These are phyloP conservation scores for Trachemys scripta DNA, from an alignment of 2,113 vertebrate genomes.

Conservation along the genomic window DNA sequence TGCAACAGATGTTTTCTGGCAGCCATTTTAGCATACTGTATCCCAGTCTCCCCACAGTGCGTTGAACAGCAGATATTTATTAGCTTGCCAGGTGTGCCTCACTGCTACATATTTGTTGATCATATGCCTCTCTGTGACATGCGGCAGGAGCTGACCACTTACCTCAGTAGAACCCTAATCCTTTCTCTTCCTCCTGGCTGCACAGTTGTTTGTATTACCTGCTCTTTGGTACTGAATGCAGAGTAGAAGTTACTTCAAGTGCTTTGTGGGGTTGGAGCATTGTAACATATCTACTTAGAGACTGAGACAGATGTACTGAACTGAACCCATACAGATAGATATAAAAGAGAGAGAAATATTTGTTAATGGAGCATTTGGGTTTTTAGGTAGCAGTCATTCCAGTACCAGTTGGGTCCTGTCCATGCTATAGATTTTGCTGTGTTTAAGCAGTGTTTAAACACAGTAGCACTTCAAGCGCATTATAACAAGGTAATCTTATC, in stretches of 20 bases:
- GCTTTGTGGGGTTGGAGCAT: not conserved
- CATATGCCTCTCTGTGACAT: not conserved
- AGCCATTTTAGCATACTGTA: not conserved
- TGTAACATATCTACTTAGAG: not conserved
- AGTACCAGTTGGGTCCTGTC: not conserved
- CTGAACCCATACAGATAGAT: not conserved
- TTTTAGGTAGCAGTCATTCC: not conserved
- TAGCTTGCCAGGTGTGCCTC: rapidly evolving
- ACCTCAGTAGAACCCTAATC: rapidly evolving
- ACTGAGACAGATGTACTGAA: not conserved
- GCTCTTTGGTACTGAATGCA: not conserved
- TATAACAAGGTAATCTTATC: not conserved
- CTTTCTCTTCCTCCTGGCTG: not conserved
- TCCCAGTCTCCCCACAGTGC: rapidly evolving
- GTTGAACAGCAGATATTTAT: not conserved
- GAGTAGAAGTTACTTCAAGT: not conserved
- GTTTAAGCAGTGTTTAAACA: not conserved
- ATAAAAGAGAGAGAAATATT: not conserved
- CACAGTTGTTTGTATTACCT: rapidly evolving
- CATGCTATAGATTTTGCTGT: not conserved
- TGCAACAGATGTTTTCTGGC: not conserved
- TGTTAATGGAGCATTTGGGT: not conserved
- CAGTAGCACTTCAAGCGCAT: not conserved
- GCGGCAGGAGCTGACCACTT: not conserved
- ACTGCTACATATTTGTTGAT: not conserved